These are phyloP conservation scores for Sebastes flavidus DNA, from an alignment of 2,797 vertebrate species.

Conservation along the genomic window DNA sequence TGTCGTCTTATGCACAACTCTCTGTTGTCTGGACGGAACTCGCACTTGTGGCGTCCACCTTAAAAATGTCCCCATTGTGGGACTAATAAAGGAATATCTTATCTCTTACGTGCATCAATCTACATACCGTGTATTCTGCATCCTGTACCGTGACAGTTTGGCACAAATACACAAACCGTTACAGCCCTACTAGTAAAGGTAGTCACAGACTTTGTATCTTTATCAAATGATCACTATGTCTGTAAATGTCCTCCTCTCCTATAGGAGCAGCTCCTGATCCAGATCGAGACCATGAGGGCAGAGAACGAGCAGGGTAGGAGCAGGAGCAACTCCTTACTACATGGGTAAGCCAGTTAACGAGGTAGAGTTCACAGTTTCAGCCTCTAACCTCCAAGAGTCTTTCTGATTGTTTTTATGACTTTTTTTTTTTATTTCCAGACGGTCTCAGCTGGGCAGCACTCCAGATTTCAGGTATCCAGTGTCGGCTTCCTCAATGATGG, in stretches of 20 bases:
- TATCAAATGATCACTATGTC: not conserved
- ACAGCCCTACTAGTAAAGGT: not conserved
- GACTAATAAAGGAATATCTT: no score
- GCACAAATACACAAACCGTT: no score
- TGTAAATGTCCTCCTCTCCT: not conserved
- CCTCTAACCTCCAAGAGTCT: not conserved
- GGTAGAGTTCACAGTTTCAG: fast-evolving
- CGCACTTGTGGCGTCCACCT: no score
- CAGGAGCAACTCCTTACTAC: slow-evolving; percentile 87
- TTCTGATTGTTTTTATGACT: not conserved
- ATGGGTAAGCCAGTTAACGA: slow-evolving; percentile 79
- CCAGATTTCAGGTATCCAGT: slow-evolving; percentile 94
- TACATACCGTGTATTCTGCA: no score
- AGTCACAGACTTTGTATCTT: not conserved
- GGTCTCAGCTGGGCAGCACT: slow-evolving; percentile 88
- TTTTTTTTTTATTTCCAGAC: slow-evolving; percentile 68
- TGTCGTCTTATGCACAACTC: no score
- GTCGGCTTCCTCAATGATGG: slow-evolving; percentile 86
- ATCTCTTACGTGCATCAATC: no score
- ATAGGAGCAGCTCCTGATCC: slow-evolving; percentile 94
- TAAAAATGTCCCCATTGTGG: no score
- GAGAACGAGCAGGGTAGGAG: slow-evolving; percentile 91
- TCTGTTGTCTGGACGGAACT: no score
- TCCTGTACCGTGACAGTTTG: no score
- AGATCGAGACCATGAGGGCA: slow-evolving; percentile 89